Percentiles rank a stretch among this genome's conserved stretches.
These are phyloP conservation scores for Eupithecia dodoneata DNA, from an alignment of 2,888 invertebrate genomes.

Conservation along the genomic window DNA sequence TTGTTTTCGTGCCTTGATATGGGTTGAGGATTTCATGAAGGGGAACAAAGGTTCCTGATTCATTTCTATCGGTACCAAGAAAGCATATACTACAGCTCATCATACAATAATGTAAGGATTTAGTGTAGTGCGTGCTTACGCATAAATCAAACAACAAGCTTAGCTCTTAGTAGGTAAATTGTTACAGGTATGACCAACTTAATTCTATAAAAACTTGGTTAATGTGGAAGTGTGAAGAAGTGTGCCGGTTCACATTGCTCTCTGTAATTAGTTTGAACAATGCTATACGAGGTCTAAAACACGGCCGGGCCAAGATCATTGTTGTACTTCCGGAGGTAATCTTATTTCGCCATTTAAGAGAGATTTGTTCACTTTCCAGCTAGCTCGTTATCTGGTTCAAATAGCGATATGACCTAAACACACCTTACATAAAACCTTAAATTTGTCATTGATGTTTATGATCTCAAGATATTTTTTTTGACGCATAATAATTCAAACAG, in stretches of 20 bases:
- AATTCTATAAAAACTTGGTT: conserved; percentile 6
- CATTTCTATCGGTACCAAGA: background rate
- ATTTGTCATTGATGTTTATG: background rate
- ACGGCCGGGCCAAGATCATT: conserved; percentile 42
- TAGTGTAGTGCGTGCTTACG: background rate
- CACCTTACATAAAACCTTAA: too few species aligned
- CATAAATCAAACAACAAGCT: too few species aligned
- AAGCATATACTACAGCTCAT: background rate
- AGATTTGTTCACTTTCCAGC: conserved; percentile 34
- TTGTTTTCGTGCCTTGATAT: background rate
- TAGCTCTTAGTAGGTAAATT: background rate
- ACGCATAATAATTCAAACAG: background rate
- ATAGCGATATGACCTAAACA: background rate
- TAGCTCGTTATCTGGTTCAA: conserved; percentile 13
- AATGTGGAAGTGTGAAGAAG: conserved; percentile 37
- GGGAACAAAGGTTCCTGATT: background rate
- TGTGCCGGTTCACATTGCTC: conserved; percentile 45
- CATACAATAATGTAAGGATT: background rate
- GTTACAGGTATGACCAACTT: background rate
- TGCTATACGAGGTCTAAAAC: conserved; percentile 46
- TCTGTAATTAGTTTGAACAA: conserved; percentile 47
- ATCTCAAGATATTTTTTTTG: background rate
- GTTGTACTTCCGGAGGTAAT: conserved; percentile 44
- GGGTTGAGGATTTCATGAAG: background rate
- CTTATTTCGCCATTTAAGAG: conserved; percentile 39